A percentile compares a stretch with the other conserved stretches of the same genome.
These are phyloP conservation scores for Glyphotaelius pellucidus DNA, from an alignment of 2,888 invertebrate species.

Conservation along the genomic window DNA sequence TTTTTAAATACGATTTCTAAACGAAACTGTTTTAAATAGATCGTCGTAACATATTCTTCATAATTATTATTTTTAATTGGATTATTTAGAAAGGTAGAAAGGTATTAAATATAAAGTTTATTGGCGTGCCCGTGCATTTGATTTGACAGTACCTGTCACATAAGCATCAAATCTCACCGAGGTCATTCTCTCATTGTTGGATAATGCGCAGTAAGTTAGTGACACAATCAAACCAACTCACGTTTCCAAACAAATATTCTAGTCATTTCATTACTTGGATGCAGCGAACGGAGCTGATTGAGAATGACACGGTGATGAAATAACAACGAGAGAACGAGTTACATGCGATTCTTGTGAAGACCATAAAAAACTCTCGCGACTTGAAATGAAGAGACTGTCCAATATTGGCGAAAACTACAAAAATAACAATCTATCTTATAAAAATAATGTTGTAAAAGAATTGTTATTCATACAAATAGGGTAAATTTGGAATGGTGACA, in stretches of 20 bases:
- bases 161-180: not conserved
- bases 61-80: not conserved
- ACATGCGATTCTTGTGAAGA: not conserved
- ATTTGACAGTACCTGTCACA: not conserved
- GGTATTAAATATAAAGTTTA: no score
- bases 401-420: no score
- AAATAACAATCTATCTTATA: not conserved
- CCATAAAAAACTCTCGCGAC: not conserved
- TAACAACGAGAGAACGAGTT: not conserved
- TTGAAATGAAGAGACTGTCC: not conserved
- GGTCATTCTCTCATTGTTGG: constrained; percentile 24
- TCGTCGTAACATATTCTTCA: not conserved
- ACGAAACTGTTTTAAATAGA: not conserved
- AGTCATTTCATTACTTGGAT: constrained; percentile 28
- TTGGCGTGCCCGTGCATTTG: not conserved
- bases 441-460: no score
- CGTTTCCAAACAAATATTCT: not conserved
- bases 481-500: no score
- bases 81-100: not conserved
- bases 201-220: not conserved
- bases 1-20: no score
- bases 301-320: constrained; percentile 11
- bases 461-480: no score
- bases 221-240: constrained; percentile 35
- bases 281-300: constrained; percentile 35